Evolutionary conservation across 2,888 invertebrate species (phyloP).

Genomic region (Sarcophaga variegata): DNA sequence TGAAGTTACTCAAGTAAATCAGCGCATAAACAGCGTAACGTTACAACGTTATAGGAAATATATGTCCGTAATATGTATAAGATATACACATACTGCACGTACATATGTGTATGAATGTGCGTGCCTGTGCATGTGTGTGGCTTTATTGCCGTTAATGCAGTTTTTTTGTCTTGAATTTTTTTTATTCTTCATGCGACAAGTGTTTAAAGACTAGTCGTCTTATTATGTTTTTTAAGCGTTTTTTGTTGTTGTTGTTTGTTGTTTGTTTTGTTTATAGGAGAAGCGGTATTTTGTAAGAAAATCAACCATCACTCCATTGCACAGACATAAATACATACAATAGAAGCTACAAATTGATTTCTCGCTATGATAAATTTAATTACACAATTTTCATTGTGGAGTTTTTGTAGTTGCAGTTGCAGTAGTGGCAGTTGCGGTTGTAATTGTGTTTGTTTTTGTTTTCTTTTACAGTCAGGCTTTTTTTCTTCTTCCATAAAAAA

Average conservation of each 20-base stretch:
- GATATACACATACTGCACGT: not conserved
- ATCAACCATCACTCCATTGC: conserved; percentile 47
- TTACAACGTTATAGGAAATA: conserved; percentile 29
- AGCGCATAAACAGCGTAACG: conserved; percentile 66
- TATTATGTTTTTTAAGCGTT: conserved; percentile 1
- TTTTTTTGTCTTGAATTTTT: conserved; percentile 40
- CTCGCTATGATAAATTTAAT: conserved; percentile 71
- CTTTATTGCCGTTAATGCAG: conserved; percentile 50
- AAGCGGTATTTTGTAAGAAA: conserved; percentile 68
- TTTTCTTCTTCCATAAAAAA: conserved; percentile 31
- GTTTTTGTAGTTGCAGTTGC: conserved; percentile 2
- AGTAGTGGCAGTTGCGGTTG: not conserved
- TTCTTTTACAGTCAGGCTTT: conserved; percentile 35
- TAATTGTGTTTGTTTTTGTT: not conserved
- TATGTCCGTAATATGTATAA: not conserved
- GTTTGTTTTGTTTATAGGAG: conserved; percentile 6
- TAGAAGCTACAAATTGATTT: conserved; percentile 66
- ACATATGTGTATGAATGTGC: no score
- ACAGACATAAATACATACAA: conserved; percentile 14
- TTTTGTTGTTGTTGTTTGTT: not conserved
- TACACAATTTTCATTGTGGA: conserved; percentile 69
- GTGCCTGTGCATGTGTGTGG: conserved; percentile 44
- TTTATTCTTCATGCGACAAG: conserved; percentile 62
- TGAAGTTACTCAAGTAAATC: conserved; percentile 69
- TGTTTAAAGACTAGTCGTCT: conserved; percentile 58